Conservation (phyloP, 1,140 invertebrate genomes). For the Trachymyrmex septentrionalis region DNA sequence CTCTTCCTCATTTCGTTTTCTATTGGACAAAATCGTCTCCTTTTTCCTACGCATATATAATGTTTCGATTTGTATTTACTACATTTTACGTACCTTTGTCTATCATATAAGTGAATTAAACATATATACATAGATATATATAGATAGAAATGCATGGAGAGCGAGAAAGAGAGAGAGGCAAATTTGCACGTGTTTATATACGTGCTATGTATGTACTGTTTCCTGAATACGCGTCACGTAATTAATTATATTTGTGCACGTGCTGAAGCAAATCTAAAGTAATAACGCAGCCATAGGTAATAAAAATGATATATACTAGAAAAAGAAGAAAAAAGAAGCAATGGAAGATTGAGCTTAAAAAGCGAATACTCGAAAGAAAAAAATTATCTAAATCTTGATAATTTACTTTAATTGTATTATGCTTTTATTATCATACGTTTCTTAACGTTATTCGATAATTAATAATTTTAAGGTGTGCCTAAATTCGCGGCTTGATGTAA, state of each 20-base stretch:
- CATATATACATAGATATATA: constrained; percentile 34
- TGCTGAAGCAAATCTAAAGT: constrained; percentile 38
- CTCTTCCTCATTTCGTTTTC: constrained; percentile 10
- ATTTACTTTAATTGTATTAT: constrained; percentile 69
- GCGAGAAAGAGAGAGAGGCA: background rate
- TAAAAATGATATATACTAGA: constrained; percentile 6
- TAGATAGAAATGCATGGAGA: constrained; percentile 41
- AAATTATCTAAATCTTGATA: constrained; percentile 71
- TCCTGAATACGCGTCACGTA: constrained; percentile 21
- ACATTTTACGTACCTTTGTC: constrained; percentile 75
- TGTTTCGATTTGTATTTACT: constrained; percentile 68
- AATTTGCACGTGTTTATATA: constrained; percentile 7
- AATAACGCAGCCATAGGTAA: constrained; percentile 11
- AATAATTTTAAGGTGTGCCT: constrained; percentile 79
- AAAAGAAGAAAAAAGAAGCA: background rate
- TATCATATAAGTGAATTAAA: constrained; percentile 74
- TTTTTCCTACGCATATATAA: constrained; percentile 30
- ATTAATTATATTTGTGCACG: constrained; percentile 32
- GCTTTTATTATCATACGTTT: constrained; percentile 77
- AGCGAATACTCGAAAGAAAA: constrained; percentile 3
- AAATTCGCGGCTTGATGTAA: constrained; percentile 73
- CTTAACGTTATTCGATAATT: constrained; percentile 80
- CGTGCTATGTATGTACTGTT: background rate
- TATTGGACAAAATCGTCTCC: constrained; percentile 24
- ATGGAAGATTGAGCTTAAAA: constrained; percentile 3